Evolutionary conservation across 1,140 invertebrate species (phyloP).

Genomic region (Fopius arisanus): DNA sequence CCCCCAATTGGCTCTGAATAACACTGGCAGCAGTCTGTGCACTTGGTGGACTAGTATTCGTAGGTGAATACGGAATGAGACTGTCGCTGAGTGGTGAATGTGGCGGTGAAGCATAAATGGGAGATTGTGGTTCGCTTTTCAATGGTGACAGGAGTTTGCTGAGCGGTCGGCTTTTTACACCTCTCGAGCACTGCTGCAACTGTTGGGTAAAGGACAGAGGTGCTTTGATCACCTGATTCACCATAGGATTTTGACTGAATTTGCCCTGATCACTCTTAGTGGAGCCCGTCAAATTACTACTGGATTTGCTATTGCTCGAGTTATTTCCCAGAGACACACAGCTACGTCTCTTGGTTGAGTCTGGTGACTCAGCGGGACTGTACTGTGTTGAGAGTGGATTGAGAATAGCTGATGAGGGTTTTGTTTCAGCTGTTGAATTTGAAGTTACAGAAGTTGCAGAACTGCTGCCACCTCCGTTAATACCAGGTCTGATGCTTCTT

Average conservation of each 20-base stretch:
- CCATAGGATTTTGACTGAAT: slow-evolving; percentile 61
- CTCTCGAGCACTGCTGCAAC: slow-evolving; percentile 72
- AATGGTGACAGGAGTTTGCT: slow-evolving; percentile 74
- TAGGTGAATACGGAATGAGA: slow-evolving; percentile 62
- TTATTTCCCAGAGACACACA: slow-evolving; percentile 76
- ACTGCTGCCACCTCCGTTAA: slow-evolving; percentile 63
- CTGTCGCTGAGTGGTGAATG: slow-evolving; percentile 82
- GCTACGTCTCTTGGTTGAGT: slow-evolving; percentile 75
- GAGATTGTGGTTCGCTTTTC: slow-evolving; percentile 79
- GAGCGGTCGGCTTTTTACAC: slow-evolving; percentile 68
- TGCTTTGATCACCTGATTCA: slow-evolving; percentile 57
- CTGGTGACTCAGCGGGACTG: slow-evolving; percentile 70
- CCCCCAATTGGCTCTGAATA: slow-evolving; percentile 60
- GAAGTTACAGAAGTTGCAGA: slow-evolving; percentile 71
- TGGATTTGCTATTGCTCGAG: slow-evolving; percentile 76
- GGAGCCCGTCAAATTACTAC: slow-evolving; percentile 74
- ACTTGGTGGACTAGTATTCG: slow-evolving; percentile 60
- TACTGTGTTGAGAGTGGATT: slow-evolving; percentile 65
- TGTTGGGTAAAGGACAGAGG: slow-evolving; percentile 80
- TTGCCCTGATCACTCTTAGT: slow-evolving; percentile 71
- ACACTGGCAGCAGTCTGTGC: slow-evolving; percentile 60
- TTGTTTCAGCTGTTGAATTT: slow-evolving; percentile 74
- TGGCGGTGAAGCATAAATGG: slow-evolving; percentile 84
- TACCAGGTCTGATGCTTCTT: slow-evolving; percentile 53
- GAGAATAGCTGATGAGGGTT: slow-evolving; percentile 72